Base-by-base conservation (phyloP, 1,140 invertebrate genomes). In the Harpegnathos saltator region DNA sequence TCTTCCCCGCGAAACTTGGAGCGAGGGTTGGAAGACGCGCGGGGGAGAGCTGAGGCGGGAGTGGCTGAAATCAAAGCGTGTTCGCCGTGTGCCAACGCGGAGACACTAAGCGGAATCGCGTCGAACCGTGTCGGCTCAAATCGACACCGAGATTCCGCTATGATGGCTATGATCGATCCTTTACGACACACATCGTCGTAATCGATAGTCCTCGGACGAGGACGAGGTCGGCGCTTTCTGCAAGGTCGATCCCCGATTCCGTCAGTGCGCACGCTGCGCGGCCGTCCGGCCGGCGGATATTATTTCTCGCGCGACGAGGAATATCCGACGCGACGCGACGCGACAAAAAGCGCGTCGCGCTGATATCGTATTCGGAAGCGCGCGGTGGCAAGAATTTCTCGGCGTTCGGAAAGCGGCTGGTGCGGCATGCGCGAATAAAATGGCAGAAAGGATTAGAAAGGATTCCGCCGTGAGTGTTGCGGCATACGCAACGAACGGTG, bases 31-130 rank as follows among this genome's bases (percentile, higher is more conserved):
- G 73, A 82, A 80, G n/a, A n/a, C n/a, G n/a, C n/a, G n/a, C n/a
- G n/a, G n/a, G n/a, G n/a, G n/a, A n/a, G n/a, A n/a, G n/a, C n/a
- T n/a, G n/a, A 15, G 56, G 7, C 22, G 22, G 48, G 58, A 44
- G 19, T 78, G 68, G 63, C 11, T 44, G 38, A 44, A 80, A 89
- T 89, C 88, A 69, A 83, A 89, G 80, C 59, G 69, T 81, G 73
- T 89, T 58, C 26, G 29, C 14, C 19, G 50, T 52, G 29, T 52
- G 29, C 50, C 66, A 80, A 84, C 56, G 22, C 19, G 19, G 14
- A 66, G 58, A 77, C 66, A 38, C 33, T 77, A 72, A 74, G 24
- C 19, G 7, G 29, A 63, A 33, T 33, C 5, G n/a, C 3, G 19
- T 38, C 17, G 19, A 56, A 19, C 52, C 24, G 50, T n/a, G 26